A percentile compares a stretch with the other conserved stretches of the same genome.
Conservation (phyloP, 2,797 vertebrate genomes). For the Ptychadena robeensis region DNA sequence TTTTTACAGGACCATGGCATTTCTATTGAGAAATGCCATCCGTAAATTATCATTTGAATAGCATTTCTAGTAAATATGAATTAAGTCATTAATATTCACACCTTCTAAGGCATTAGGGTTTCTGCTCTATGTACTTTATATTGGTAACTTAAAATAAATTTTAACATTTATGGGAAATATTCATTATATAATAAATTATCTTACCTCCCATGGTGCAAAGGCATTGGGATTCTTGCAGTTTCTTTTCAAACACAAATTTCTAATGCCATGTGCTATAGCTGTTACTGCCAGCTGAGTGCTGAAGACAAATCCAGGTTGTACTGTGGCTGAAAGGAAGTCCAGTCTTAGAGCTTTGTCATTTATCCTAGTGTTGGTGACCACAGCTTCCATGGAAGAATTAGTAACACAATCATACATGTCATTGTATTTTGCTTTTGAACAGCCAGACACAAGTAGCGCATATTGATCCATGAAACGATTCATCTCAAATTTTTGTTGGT, state of each 20-base stretch:
- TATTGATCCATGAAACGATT: slow-evolving; percentile 78
- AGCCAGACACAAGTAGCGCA: slow-evolving; percentile 67
- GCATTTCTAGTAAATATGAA: too few relatives aligned
- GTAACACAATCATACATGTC: slow-evolving; percentile 74
- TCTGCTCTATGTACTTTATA: too few relatives aligned
- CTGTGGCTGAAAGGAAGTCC: slow-evolving; percentile 69
- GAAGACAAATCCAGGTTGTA: slow-evolving; percentile 71
- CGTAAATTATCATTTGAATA: too few relatives aligned
- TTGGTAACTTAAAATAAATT: not conserved
- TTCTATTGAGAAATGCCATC: too few relatives aligned
- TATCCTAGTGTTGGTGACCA: slow-evolving; percentile 31
- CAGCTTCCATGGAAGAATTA: slow-evolving; percentile 67
- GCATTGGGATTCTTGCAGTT: slow-evolving; percentile 76
- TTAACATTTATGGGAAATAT: not conserved
- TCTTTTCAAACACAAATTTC: slow-evolving; percentile 73
- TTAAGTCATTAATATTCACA: too few relatives aligned
- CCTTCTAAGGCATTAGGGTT: too few relatives aligned
- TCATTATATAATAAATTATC: not conserved
- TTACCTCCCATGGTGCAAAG: slow-evolving; percentile 86
- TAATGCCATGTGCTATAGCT: slow-evolving; percentile 80
- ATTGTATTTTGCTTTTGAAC: slow-evolving; percentile 66
- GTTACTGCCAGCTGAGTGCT: slow-evolving; percentile 81
- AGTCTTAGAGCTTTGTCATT: slow-evolving; percentile 65
- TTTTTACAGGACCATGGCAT: too few relatives aligned
- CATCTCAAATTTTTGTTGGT: slow-evolving; percentile 60